phyloP scores from a whole-genome alignment of 2,113 vertebrate genomes.

The Cyphomyrus plagiostoma region DNA sequence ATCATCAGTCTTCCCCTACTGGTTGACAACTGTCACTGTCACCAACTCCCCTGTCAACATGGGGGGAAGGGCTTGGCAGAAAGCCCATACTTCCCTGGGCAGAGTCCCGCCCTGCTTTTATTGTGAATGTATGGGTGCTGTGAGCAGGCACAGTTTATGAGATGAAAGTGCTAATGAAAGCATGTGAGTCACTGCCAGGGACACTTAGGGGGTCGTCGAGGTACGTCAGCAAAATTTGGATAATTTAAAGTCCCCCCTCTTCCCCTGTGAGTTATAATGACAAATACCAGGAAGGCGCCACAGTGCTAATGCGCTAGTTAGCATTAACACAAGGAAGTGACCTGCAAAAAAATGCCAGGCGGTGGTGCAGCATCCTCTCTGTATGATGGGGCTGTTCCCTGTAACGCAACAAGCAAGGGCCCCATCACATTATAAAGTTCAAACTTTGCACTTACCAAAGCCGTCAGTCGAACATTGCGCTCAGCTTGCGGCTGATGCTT shows the following conservation, averaged over 20 bases:
- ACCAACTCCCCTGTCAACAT: not conserved
- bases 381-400: not conserved
- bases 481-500: not conserved
- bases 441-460: not conserved
- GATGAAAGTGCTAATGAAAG: conserved; percentile 9
- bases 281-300: not conserved
- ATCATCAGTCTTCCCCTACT: not conserved
- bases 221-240: not conserved
- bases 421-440: not conserved
- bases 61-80: not conserved
- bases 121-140: not conserved
- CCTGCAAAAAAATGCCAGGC: not conserved
- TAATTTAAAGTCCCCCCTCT: not conserved
- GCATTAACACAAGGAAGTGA: not conserved
- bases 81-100: not conserved
- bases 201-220: not conserved
- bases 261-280: not conserved
- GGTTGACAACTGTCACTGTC: not conserved
- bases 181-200: not conserved
- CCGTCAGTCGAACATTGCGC: not conserved
- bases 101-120: not conserved
- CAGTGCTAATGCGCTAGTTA: not conserved
- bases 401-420: not conserved
- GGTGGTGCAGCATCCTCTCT: not conserved
- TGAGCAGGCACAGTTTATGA: not conserved